Evolutionary conservation across 2,888 invertebrate species (phyloP), one percentile per base, ranked within the genome.

Genomic region (Sinhomidia bicolor): DNA sequence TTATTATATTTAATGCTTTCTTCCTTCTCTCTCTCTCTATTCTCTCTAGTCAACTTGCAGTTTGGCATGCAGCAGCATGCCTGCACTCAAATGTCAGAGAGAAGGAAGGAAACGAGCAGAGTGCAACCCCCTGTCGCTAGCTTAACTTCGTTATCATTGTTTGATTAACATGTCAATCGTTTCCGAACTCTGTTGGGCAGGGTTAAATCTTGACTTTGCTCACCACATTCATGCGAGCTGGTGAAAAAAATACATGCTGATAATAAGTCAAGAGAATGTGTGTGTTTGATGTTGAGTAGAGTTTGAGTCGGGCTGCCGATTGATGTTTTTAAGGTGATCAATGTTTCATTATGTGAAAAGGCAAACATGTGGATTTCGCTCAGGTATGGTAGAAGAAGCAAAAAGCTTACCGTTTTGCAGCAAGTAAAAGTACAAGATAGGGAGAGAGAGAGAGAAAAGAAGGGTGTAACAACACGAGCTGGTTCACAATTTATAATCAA

Each of bases 161-260:
- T 83, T 89, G 84, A 89, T 89, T 89, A 89, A 89, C 88, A 83
- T 89, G 88, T 89, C 88, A 89, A 89, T 89, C 60, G 84, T 79
- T 84, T 71, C 57, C 68, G 85, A 68, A 68, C 78, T 65, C 29
- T 74, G 12, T 4, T 57, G 29, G 54, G 29, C 51, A n/a, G 44
- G n/a, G 51, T 17, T 29, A 36, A 36, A 3, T 36, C 36, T 36
- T 36, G 36, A 7, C 36, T 36, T 36, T 36, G 26, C 29, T 51
- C 29, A 76, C 76, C 76, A 76, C 76, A 76, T 74, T 51, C n/a
- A 29, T 1, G 65, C 14, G 14, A 65, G n/a, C 32, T 65, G 65
- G 29, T 29, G 47, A 2, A 2, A 32, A 65, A 65, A 32, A 32
- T 26, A 10, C 32, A 26, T n/a, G 29, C 3, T 62, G 32, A 32